Evolutionary conservation across 2,888 invertebrate genomes (phyloP).

Genomic region (Tetrapedia diversipes): DNA sequence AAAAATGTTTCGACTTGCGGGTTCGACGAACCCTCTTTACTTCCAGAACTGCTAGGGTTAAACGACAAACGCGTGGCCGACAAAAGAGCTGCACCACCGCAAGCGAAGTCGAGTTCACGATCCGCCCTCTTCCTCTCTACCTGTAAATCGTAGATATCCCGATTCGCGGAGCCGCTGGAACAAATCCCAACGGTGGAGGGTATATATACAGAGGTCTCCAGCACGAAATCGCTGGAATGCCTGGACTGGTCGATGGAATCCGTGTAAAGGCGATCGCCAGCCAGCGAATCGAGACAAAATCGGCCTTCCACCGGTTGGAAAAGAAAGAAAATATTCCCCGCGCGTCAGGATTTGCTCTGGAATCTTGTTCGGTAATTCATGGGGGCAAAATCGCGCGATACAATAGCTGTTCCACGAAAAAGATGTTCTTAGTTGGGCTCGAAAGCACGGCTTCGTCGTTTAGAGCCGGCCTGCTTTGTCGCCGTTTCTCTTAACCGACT

Average conservation of each 20-base stretch:
- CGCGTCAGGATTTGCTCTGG: slow-evolving; percentile 60
- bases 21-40: too few relatives aligned
- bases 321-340: slow-evolving; percentile 63
- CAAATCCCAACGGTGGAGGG: slow-evolving; percentile 44
- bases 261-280: slow-evolving; percentile 39
- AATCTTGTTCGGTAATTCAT: slow-evolving; percentile 66
- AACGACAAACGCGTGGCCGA: slow-evolving; percentile 43
- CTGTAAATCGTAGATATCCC: slow-evolving; percentile 5
- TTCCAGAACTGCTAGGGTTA: too few relatives aligned
- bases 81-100: not conserved
- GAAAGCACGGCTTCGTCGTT: slow-evolving; percentile 24
- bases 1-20: too few relatives aligned
- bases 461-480: slow-evolving; percentile 34
- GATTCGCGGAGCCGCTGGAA: slow-evolving; percentile 25
- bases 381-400: slow-evolving; percentile 59
- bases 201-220: slow-evolving; percentile 16
- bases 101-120: not conserved
- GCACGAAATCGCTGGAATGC: slow-evolving; percentile 59
- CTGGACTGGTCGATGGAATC: slow-evolving; percentile 41
- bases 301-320: slow-evolving; percentile 8
- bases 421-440: slow-evolving; percentile 13
- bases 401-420: slow-evolving; percentile 56
- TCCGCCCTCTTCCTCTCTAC: not conserved
- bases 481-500: slow-evolving; percentile 21
- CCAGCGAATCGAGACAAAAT: slow-evolving; percentile 60